phyloP scores from a whole-genome alignment of 2,797 vertebrate species.

The Melanotaenia maccullochi region DNA sequence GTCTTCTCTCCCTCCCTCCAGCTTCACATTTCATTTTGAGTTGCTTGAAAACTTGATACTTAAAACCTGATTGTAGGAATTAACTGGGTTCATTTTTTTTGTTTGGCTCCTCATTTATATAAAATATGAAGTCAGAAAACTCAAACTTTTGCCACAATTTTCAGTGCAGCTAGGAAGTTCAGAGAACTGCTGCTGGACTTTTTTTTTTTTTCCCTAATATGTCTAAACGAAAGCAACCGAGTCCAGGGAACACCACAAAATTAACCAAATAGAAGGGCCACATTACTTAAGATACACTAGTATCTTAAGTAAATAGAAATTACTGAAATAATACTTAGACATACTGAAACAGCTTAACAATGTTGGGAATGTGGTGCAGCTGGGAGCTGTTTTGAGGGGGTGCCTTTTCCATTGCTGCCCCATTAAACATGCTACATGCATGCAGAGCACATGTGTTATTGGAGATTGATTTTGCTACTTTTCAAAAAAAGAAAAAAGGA shows the following conservation, averaged over 20 bases:
- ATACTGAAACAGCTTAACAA: not conserved
- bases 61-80: slow-evolving; percentile 30
- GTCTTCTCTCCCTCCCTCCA: slow-evolving; percentile 41
- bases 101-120: no score
- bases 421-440: no score
- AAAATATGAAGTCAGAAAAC: no score
- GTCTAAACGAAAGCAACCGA: not conserved
- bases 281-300: not conserved
- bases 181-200: not conserved
- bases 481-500: no score
- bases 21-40: slow-evolving; percentile 24
- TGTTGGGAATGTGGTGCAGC: no score
- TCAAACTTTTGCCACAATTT: not conserved
- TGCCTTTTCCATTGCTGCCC: no score
- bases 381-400: no score
- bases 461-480: no score
- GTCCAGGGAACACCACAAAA: not conserved
- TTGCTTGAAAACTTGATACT: slow-evolving; percentile 23
- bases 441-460: no score
- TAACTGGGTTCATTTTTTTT: slow-evolving; percentile 1
- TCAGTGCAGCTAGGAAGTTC: no score
- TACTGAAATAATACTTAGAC: not conserved
- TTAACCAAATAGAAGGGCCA: not conserved
- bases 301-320: not conserved
- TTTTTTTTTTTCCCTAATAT: not conserved